Percentiles rank a stretch among this genome's conserved stretches.
Conservation (phyloP, 2,113 vertebrate genomes). For the Xiphophorus maculatus region DNA sequence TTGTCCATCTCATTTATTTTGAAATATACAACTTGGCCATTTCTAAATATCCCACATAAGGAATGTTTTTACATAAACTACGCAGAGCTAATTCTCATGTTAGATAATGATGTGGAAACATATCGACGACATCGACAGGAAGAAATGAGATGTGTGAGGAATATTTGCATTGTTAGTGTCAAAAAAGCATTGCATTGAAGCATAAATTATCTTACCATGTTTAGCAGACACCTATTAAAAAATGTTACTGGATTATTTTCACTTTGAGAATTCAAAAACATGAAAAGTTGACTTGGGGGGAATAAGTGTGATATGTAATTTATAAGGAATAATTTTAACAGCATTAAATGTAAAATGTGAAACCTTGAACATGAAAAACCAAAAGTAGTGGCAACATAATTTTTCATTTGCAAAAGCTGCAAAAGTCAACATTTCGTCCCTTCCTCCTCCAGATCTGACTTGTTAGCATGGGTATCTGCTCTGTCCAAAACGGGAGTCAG, state of each 20-base stretch:
- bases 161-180: neutral
- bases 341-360: too few relatives aligned
- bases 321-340: too few relatives aligned
- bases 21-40: neutral
- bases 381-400: neutral
- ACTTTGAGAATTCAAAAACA: too few relatives aligned
- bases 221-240: neutral
- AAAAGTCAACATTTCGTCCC: neutral
- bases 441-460: neutral
- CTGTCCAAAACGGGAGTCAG: conserved; percentile 17
- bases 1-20: neutral
- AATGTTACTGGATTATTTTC: neutral
- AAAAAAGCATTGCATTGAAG: neutral
- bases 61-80: neutral
- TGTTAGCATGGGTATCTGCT: conserved; percentile 18
- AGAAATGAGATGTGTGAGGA: neutral
- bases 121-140: neutral
- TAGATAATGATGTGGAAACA: too few relatives aligned
- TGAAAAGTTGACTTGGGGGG: neutral
- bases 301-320: too few relatives aligned
- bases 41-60: neutral
- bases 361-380: neutral
- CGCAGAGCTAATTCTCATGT: too few relatives aligned
- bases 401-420: neutral
- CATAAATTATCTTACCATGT: neutral